Evolutionary conservation across 2,888 invertebrate species (phyloP).

Genomic region (Luperina testacea): DNA sequence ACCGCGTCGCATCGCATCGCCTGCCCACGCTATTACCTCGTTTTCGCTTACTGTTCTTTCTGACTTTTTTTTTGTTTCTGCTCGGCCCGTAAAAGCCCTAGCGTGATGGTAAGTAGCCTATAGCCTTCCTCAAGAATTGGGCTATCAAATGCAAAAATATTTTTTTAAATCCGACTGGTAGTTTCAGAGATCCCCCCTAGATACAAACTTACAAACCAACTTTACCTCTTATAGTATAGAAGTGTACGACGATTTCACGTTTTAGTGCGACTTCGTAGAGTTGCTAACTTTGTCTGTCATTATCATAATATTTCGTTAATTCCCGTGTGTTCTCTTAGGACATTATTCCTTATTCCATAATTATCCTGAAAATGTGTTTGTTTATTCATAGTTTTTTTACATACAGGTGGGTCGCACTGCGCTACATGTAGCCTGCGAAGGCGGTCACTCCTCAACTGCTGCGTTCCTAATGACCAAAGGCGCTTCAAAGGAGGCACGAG

Average conservation of each 20-base stretch:
- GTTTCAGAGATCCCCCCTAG: no score
- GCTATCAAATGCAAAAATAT: no score
- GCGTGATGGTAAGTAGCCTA: no score
- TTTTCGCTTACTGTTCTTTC: background rate
- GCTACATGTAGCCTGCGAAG: conserved; percentile 92
- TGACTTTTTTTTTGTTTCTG: background rate
- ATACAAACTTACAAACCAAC: no score
- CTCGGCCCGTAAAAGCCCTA: background rate
- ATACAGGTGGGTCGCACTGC: conserved; percentile 90
- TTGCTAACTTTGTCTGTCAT: background rate
- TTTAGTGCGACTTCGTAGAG: background rate
- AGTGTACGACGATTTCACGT: background rate
- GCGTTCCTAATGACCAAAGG: conserved; percentile 90
- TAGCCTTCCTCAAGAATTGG: no score
- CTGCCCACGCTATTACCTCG: background rate
- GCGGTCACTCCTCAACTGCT: conserved; percentile 91
- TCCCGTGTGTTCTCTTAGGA: background rate
- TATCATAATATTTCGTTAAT: background rate
- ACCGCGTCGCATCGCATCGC: no score
- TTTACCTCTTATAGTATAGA: no score
- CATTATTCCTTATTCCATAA: no score
- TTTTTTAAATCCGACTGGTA: no score
- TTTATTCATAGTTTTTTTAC: background rate
- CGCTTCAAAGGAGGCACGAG: conserved; percentile 92
- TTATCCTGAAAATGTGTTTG: background rate